A percentile compares a stretch with the other conserved stretches of the same genome.
Conservation (phyloP, 2,888 invertebrate genomes). For the Eupithecia insigniata region DNA sequence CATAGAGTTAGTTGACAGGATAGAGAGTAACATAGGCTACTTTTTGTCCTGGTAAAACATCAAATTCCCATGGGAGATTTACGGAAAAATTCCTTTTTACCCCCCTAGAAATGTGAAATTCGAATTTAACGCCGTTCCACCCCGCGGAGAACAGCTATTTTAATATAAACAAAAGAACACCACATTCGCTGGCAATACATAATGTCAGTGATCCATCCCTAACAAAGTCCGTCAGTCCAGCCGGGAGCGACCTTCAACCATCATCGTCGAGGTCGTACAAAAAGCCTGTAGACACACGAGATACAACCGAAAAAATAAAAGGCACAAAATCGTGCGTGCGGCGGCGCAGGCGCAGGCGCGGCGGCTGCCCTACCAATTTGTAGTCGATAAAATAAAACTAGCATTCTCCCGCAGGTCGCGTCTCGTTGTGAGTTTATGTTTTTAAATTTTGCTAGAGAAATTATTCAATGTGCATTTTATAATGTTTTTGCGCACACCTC, state of each 20-base stretch:
- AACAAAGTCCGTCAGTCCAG: neutral
- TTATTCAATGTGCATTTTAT: neutral
- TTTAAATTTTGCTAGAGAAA: neutral
- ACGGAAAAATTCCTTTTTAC: too few species aligned
- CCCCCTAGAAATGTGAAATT: too few species aligned
- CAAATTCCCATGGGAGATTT: too few species aligned
- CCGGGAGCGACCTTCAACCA: constrained; percentile 53
- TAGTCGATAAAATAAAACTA: constrained; percentile 61
- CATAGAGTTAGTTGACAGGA: too few species aligned
- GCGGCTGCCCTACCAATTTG: constrained; percentile 71
- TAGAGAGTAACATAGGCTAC: too few species aligned
- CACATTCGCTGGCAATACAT: neutral
- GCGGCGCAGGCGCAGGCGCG: too few species aligned
- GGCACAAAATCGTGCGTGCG: constrained; percentile 56
- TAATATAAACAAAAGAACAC: neutral
- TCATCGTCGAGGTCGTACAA: constrained; percentile 60
- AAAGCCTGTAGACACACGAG: constrained; percentile 40
- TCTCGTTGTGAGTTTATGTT: neutral
- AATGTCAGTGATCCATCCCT: neutral
- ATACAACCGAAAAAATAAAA: constrained; percentile 51
- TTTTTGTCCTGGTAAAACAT: too few species aligned
- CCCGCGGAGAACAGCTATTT: too few species aligned
- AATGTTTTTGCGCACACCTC: neutral
- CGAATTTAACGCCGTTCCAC: too few species aligned
- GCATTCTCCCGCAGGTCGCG: constrained; percentile 26